Evolutionary conservation across 1,140 invertebrate genomes (phyloP).

Genomic region (Nixonia krombeini): DNA sequence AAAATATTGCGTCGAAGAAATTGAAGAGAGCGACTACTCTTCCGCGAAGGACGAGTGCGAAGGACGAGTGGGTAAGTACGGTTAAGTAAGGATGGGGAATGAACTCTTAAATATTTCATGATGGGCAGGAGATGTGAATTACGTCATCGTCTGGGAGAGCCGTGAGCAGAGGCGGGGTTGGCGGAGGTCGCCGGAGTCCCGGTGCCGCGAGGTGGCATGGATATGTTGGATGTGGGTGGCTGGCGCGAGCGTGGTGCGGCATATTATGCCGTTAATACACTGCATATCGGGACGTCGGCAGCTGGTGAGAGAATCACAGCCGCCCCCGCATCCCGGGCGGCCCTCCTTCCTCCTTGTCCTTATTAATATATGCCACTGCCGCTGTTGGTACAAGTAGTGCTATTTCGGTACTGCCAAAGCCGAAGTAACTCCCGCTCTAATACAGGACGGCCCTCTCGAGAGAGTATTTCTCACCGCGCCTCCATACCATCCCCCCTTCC

Average conservation of each 20-base stretch:
- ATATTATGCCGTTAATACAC: conserved; percentile 66
- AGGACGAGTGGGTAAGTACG: conserved; percentile 31
- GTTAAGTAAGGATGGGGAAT: conserved; percentile 44
- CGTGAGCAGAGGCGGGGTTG: conserved; percentile 28
- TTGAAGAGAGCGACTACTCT: conserved; percentile 39
- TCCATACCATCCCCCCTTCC: neutral
- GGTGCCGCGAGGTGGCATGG: conserved; percentile 32
- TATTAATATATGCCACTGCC: conserved; percentile 58
- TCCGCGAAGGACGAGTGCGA: conserved; percentile 24
- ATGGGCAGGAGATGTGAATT: conserved; percentile 58
- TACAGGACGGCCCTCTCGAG: conserved; percentile 16
- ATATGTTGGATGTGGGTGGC: conserved; percentile 54
- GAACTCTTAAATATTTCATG: conserved; percentile 65
- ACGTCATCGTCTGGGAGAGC: conserved; percentile 44
- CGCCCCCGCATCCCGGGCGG: conserved; percentile 11
- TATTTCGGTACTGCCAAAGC: conserved; percentile 55
- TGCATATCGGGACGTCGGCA: conserved; percentile 60
- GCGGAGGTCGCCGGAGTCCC: conserved; percentile 13
- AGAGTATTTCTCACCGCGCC: neutral
- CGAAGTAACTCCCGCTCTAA: conserved; percentile 50
- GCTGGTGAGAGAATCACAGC: conserved; percentile 61
- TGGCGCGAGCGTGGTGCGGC: conserved; percentile 53
- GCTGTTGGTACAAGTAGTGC: conserved; percentile 43
- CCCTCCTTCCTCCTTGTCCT: conserved; percentile 37
- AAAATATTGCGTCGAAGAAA: conserved; percentile 38